These are phyloP conservation scores for Miltochrista miniata DNA, from an alignment of 2,888 invertebrate genomes.

Conservation along the genomic window DNA sequence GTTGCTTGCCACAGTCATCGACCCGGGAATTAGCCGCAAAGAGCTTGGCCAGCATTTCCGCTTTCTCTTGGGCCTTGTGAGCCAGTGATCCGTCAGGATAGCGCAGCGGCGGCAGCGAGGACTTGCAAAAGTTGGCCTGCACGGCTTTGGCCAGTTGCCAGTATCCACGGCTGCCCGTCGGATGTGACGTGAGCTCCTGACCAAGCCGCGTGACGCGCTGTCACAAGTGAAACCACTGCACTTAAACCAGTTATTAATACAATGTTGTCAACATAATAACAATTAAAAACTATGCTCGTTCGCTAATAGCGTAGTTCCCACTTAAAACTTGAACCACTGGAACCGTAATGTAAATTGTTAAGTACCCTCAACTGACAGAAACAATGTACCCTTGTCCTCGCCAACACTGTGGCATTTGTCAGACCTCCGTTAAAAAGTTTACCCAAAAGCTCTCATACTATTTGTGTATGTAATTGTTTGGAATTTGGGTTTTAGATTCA, in stretches of 20 bases:
- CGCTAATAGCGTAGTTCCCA: constrained; percentile 1
- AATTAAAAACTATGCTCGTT: background rate
- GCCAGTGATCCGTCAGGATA: no score
- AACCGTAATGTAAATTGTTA: constrained; percentile 24
- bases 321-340: constrained; percentile 6
- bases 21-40: no score
- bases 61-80: no score
- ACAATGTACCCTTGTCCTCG: constrained; percentile 22
- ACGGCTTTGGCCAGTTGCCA: no score
- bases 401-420: constrained; percentile 22
- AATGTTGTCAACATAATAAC: background rate
- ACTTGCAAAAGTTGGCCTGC: no score
- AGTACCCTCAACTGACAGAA: constrained; percentile 14
- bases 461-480: background rate
- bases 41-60: no score
- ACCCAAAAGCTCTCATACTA: constrained; percentile 13
- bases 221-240: no score
- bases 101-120: no score
- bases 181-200: no score
- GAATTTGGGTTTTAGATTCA: background rate
- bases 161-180: no score
- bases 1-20: no score
- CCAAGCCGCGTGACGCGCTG: no score
- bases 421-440: constrained; percentile 24
- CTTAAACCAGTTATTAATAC: background rate